These are phyloP conservation scores for Hippocampus barbouri DNA, from an alignment of 2,113 vertebrate species.

Conservation along the genomic window DNA sequence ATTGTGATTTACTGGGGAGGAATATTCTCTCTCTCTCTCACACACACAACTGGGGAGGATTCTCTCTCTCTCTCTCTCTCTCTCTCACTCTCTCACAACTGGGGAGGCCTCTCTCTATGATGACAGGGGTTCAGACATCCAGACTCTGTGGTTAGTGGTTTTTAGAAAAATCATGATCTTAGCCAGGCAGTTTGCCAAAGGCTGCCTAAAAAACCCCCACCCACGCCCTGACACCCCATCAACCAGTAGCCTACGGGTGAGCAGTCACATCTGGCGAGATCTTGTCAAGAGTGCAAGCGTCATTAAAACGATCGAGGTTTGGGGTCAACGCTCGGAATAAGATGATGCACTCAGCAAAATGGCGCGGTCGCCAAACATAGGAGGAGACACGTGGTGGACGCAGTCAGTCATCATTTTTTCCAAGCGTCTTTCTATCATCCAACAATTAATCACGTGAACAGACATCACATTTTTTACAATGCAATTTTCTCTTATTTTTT, in stretches of 20 bases:
- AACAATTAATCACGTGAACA: not conserved
- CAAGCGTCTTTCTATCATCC: not conserved
- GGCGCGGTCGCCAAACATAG: constrained; percentile 34
- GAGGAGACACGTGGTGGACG: not conserved
- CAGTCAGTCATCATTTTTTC: not conserved
- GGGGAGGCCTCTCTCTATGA: constrained; percentile 35
- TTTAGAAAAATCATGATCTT: constrained; percentile 71
- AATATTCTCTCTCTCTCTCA: constrained; percentile 6
- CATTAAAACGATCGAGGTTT: constrained; percentile 51
- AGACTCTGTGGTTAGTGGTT: constrained; percentile 56
- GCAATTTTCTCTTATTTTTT: not conserved
- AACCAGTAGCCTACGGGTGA: constrained; percentile 34
- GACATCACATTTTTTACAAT: not conserved
- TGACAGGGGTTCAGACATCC: constrained; percentile 51
- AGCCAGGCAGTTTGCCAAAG: constrained; percentile 48
- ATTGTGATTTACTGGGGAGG: constrained; percentile 50
- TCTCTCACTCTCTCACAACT: not conserved
- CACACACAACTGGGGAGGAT: constrained; percentile 27
- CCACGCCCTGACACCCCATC: constrained; percentile 2
- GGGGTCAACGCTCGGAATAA: constrained; percentile 26
- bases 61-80: not conserved
- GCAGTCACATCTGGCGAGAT: constrained; percentile 66
- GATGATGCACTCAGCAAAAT: constrained; percentile 47
- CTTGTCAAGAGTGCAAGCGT: constrained; percentile 55
- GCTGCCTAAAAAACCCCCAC: constrained; percentile 10